Evolutionary conservation across 1,140 invertebrate species (phyloP).

Genomic region (Pseudomyrmex gracilis): DNA sequence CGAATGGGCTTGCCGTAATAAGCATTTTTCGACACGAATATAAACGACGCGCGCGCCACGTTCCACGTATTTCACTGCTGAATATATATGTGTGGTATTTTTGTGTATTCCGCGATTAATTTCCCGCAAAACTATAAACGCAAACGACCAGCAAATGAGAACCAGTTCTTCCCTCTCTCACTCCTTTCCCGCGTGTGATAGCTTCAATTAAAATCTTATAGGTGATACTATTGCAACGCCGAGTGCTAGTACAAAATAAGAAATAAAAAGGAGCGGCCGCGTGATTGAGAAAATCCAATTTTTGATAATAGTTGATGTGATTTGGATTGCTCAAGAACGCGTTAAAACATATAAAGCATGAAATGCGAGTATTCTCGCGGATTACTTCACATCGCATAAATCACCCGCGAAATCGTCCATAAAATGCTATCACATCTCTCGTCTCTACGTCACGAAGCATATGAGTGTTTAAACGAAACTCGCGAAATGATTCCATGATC

Average conservation of each 20-base stretch:
- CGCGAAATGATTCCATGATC: conserved; percentile 11
- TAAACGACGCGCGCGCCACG: background rate
- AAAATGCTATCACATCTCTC: conserved; percentile 47
- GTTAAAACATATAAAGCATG: background rate
- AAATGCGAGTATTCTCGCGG: background rate
- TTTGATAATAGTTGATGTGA: conserved; percentile 3
- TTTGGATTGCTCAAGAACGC: background rate
- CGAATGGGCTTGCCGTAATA: background rate
- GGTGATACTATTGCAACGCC: conserved; percentile 15
- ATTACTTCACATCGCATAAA: conserved; percentile 53
- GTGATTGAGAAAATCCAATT: conserved; percentile 44
- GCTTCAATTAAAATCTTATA: conserved; percentile 38
- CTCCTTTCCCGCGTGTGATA: background rate
- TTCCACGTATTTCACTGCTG: conserved; percentile 12
- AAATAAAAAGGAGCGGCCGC: background rate
- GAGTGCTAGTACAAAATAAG: background rate
- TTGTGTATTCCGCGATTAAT: conserved; percentile 47
- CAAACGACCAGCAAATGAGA: conserved; percentile 35
- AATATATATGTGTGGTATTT: conserved; percentile 22
- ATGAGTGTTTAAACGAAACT: conserved; percentile 17
- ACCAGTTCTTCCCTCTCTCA: conserved; percentile 43
- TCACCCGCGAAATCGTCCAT: conserved; percentile 41
- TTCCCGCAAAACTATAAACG: conserved; percentile 31
- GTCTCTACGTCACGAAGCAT: conserved; percentile 29
- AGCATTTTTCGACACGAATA: conserved; percentile 25